Percentiles rank a stretch among this genome's conserved stretches.
phyloP scores from a whole-genome alignment of 2,888 invertebrate species.

The Caradrina clavipalpis region DNA sequence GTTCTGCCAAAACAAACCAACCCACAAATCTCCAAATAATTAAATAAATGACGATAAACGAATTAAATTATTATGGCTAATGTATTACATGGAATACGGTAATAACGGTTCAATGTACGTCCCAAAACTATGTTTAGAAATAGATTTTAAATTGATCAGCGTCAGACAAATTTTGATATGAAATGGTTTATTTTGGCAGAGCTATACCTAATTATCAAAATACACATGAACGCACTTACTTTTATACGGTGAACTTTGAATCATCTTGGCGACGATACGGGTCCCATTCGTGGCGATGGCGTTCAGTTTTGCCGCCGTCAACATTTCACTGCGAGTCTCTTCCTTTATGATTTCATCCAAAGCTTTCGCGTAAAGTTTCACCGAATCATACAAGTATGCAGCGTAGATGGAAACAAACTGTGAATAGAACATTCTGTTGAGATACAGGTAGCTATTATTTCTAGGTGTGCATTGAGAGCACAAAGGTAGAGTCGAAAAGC shows the following conservation, averaged over 20 bases:
- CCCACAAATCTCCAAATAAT: no score
- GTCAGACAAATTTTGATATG: no score
- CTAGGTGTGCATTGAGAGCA: background rate
- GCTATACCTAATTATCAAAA: background rate
- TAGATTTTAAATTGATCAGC: no score
- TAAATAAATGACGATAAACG: no score
- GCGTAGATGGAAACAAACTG: slow-evolving; percentile 97
- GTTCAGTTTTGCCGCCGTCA: slow-evolving; percentile 92
- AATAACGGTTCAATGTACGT: no score
- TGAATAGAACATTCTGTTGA: slow-evolving; percentile 61
- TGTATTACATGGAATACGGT: no score
- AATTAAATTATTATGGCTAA: no score
- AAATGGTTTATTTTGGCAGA: no score
- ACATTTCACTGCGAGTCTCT: slow-evolving; percentile 82
- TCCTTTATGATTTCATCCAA: slow-evolving; percentile 93
- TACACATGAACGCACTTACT: slow-evolving; percentile 92
- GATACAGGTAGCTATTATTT: background rate
- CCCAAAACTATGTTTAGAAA: no score
- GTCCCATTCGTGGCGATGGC: slow-evolving; percentile 96
- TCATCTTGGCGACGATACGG: slow-evolving; percentile 96
- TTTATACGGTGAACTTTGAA: slow-evolving; percentile 95
- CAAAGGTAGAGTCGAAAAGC: background rate
- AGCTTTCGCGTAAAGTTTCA: slow-evolving; percentile 97
- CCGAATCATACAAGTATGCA: slow-evolving; percentile 98
- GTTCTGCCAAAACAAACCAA: no score